These are phyloP conservation scores for Melipona quadrifasciata DNA, from an alignment of 1,140 invertebrate species.

Conservation along the genomic window DNA sequence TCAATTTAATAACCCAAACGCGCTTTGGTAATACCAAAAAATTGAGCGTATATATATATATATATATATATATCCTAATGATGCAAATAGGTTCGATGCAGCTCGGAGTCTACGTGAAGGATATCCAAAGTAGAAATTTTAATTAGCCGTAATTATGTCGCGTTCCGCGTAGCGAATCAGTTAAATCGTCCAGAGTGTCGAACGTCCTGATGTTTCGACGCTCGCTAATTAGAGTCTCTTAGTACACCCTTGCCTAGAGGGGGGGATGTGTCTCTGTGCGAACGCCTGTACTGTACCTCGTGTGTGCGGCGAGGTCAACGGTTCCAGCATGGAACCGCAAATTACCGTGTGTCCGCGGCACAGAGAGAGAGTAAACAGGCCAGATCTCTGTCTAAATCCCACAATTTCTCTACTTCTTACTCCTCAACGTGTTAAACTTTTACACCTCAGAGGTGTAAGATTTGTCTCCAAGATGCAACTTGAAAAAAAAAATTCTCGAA, in stretches of 20 bases:
- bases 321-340: not conserved
- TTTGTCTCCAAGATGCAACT: not conserved
- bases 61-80: no score
- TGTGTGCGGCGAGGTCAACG: not conserved
- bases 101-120: slow-evolving; percentile 1
- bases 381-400: not conserved
- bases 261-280: not conserved
- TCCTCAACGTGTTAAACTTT: not conserved
- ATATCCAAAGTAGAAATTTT: not conserved
- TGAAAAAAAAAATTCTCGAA: not conserved
- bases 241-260: not conserved
- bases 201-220: not conserved
- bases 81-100: no score
- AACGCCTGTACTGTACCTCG: not conserved
- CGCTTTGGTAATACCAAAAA: no score
- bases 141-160: not conserved
- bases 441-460: not conserved
- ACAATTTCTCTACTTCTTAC: no score
- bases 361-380: not conserved
- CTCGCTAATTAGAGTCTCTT: slow-evolving; percentile 7
- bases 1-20: no score
- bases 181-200: not conserved
- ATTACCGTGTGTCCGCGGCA: not conserved
- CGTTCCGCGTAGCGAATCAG: not conserved
- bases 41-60: no score